phyloP scores from a whole-genome alignment of 2,888 invertebrate genomes.

The Sceliomorpha sp. region DNA sequence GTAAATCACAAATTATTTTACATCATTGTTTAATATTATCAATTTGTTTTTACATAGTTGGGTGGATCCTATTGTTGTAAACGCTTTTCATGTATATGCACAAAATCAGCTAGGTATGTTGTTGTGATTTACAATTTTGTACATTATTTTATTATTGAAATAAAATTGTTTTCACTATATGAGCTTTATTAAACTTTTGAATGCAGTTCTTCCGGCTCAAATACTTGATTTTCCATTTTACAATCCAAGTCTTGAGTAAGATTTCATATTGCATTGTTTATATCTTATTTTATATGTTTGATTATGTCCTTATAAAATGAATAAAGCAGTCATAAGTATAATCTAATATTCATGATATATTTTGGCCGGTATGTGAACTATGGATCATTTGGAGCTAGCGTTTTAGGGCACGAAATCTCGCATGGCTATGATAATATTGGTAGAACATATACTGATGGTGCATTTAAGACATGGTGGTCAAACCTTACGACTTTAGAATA shows the following conservation, averaged over 20 bases:
- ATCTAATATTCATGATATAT: background rate
- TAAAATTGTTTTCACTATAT: constrained; percentile 3
- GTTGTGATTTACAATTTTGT: constrained; percentile 6
- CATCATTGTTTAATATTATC: too few relatives aligned
- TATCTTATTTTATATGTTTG: constrained; percentile 1
- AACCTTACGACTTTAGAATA: constrained; percentile 88
- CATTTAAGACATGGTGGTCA: constrained; percentile 94
- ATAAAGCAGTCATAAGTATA: constrained; percentile 21
- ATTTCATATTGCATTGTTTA: constrained; percentile 59
- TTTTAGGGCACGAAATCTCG: constrained; percentile 88
- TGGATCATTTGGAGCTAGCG: constrained; percentile 87
- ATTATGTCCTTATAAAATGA: constrained; percentile 3
- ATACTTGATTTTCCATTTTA: constrained; percentile 93
- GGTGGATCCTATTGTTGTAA: constrained; percentile 90
- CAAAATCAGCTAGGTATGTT: constrained; percentile 91
- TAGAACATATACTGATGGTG: constrained; percentile 91
- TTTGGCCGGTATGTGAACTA: constrained; percentile 87
- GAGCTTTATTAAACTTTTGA: constrained; percentile 57
- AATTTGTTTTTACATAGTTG: constrained; percentile 81
- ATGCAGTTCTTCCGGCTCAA: constrained; percentile 89
- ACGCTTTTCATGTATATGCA: constrained; percentile 89
- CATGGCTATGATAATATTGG: constrained; percentile 85
- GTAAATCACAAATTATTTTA: too few relatives aligned
- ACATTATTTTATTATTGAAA: background rate
- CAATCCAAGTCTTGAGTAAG: constrained; percentile 91